Conservation (phyloP, 1,140 invertebrate species). For the Carposina sasakii region DNA sequence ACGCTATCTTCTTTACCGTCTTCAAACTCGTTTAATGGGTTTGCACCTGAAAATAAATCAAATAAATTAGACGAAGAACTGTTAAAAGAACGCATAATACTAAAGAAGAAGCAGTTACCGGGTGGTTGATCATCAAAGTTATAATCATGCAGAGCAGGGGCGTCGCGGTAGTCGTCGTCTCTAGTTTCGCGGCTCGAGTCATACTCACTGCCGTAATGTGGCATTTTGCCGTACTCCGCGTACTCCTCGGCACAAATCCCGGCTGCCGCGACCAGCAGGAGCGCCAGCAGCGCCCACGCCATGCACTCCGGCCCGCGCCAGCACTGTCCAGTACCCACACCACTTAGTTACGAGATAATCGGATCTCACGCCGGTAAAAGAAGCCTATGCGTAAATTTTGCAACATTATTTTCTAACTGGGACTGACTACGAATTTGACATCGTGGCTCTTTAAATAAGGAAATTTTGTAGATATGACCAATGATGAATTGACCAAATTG, state of each 20-base stretch:
- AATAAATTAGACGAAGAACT: no score
- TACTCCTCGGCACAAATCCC: slow-evolving; percentile 43
- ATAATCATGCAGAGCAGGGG: slow-evolving; percentile 36
- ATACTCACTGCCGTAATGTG: slow-evolving; percentile 34
- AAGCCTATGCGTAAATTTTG: slow-evolving; percentile 12
- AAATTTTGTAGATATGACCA: no score
- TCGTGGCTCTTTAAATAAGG: slow-evolving; percentile 24
- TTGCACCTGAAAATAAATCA: no score
- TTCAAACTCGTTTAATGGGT: no score
- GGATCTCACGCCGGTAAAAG: neutral
- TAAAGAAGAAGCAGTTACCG: no score
- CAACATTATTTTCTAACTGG: slow-evolving; percentile 42
- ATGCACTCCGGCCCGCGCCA: slow-evolving; percentile 28
- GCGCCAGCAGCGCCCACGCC: slow-evolving; percentile 27
- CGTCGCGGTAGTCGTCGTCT: slow-evolving; percentile 38
- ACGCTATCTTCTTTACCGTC: no score
- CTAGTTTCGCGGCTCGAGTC: slow-evolving; percentile 11
- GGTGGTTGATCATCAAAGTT: slow-evolving; percentile 41
- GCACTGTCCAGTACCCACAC: slow-evolving; percentile 12
- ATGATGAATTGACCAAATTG: no score
- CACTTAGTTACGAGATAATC: neutral
- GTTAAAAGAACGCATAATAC: no score
- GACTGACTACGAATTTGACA: slow-evolving; percentile 63
- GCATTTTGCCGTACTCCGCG: slow-evolving; percentile 42
- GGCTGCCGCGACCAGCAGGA: slow-evolving; percentile 20